A percentile compares a stretch with the other conserved stretches of the same genome.
Evolutionary conservation across 2,113 vertebrate genomes (phyloP).

Genomic region (Lipophrys pholis): DNA sequence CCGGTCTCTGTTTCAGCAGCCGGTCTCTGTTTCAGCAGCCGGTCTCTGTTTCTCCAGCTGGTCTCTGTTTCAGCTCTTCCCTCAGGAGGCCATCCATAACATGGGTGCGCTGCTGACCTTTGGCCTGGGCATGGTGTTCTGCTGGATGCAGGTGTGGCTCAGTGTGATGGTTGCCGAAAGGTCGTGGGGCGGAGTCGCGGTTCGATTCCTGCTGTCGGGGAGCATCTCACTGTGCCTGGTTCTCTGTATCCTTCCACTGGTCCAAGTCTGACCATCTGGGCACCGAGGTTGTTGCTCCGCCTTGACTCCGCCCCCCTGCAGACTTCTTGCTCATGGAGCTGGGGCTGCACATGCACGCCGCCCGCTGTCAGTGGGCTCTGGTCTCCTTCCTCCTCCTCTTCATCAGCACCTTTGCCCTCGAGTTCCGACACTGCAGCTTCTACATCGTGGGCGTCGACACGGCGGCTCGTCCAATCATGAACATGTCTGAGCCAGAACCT

Average conservation of each 20-base stretch:
- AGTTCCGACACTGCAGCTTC: slow-evolving; percentile 91
- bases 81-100: slow-evolving; percentile 85
- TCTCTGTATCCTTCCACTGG: slow-evolving; percentile 90
- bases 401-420: slow-evolving; percentile 88
- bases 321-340: slow-evolving; percentile 86
- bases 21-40: no score
- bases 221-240: slow-evolving; percentile 87
- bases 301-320: slow-evolving; percentile 81
- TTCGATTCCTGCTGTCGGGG: slow-evolving; percentile 87
- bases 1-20: no score
- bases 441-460: slow-evolving; percentile 84
- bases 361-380: slow-evolving; percentile 90
- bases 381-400: slow-evolving; percentile 92
- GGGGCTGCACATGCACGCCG: slow-evolving; percentile 84
- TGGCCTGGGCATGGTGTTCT: slow-evolving; percentile 88
- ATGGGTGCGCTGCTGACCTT: slow-evolving; percentile 88
- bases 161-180: slow-evolving; percentile 90
- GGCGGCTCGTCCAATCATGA: slow-evolving; percentile 81
- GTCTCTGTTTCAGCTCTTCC: slow-evolving; percentile 81
- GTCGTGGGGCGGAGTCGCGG: slow-evolving; percentile 87
- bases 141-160: slow-evolving; percentile 92
- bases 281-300: slow-evolving; percentile 3
- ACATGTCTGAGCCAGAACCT: slow-evolving; percentile 66
- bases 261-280: no score
- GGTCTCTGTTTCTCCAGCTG: neutral